Base-by-base conservation (phyloP, 2,888 invertebrate genomes). In the Fissipunctia ypsillon region DNA sequence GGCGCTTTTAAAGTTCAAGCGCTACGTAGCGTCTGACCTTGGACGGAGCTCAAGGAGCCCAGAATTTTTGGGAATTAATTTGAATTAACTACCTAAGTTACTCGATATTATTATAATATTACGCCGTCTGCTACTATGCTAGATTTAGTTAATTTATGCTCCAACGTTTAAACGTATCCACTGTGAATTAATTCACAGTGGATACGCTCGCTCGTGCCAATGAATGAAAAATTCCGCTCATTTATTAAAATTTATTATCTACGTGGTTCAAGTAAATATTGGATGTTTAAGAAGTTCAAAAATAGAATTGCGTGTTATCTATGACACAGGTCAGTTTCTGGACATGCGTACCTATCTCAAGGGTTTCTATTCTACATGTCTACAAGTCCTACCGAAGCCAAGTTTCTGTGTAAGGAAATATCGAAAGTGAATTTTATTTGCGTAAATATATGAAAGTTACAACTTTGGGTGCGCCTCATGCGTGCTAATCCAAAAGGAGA, bases 11-110 rank as follows among this genome's bases (percentile, higher is more conserved):
- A 89, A 90, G 87, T 89, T 88, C 86, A 89, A 87, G 80, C 70
- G 54, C 82, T 80, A 89, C 87, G 85, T 86, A 84, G 72, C 76
- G 90, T 80, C 88, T 90, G 90, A 87, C 94, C 93, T 93, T 93
- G 94, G 65, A 59, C 60, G 64, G 64, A 76, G 80, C 80, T 81
- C 84, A 87, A 69, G 59, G 66, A 76, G 81, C 81, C 83, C 86
- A 87, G 75, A 84, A 86, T 85, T 86, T 89, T 88, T 87, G 87
- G 68, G 83, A 69, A 84, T 86, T 85, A 80, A 88, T 89, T 87
- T 81, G 84, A 87, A 86, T 90, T 87, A 84, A 84, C 65, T 84
- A 80, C 68, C 54, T 69, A 69, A 84, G 72, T 73, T 76, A 83
- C 73, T 73, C 60, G 56, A 69, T 59, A 63, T 60, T 69, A 73